Base-by-base conservation (phyloP, 2,888 invertebrate species). In the Eutolmus rufibarbis region DNA sequence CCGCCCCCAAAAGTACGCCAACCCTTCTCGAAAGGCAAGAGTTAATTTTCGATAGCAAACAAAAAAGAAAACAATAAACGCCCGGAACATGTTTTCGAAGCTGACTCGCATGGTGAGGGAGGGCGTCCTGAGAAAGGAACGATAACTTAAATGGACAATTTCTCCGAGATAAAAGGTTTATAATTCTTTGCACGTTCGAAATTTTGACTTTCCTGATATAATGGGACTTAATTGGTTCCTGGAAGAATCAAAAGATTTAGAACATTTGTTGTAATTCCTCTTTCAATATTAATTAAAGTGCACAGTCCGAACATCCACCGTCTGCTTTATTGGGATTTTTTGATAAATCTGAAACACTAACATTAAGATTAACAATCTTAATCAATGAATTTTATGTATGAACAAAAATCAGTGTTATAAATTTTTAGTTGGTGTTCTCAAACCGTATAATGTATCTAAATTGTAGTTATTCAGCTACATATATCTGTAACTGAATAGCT, bases 11-110 rank as follows among this genome's bases (percentile, higher is more conserved):
- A 14, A 12, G 43, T 23, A 16, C 78, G 78, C n/a, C 78, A 78
- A 78, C 78, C 14, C n/a, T 51, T 40, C 46, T 78, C n/a, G 28
- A 78, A 46, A 46, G 78, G 78, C 78, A 43, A 40, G 79, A 79
- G 46, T 28, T 79, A 46, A 79, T 79, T 78, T 79, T 79, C 34
- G 79, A 79, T 79, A 31, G 51, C 51, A 79, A 79, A 51, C 79
- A 51, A 28, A 79, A 79, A 46, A 40, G 40, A 40, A 79, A 46
- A 66, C 66, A 66, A 66, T 66, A 23, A 28, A 66, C 66, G 66
- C 66, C 66, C 66, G 23, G 66, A 23, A 66, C 66, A 66, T 66
- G 66, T 66, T 66, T 23, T 19, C 8, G 28, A 66, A 7, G 19
- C 66, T 16, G 5, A 8, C 12, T 19, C 28, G 19, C n/a, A 12